Evolutionary conservation across 1,140 invertebrate species (phyloP), one percentile per base, ranked within the genome.

Genomic region (Achatina immaculata): DNA sequence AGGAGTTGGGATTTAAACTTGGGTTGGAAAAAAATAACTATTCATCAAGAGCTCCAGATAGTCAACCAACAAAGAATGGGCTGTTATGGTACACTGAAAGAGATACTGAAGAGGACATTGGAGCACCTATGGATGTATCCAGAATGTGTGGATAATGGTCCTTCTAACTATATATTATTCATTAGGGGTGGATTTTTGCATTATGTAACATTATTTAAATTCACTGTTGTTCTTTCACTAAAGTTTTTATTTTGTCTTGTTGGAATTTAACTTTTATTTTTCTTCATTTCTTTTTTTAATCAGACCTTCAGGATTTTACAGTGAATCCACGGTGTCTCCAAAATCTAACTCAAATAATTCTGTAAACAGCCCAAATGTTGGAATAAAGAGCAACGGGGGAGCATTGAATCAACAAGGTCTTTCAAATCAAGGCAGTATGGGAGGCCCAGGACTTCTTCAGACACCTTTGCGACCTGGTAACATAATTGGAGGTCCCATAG

Each of bases 281-380:
- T 76, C 7, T 45, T 76, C 55, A 6, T 81, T 45, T 51, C 69
- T 38, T 65, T 21, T 75, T 65, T 19, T 79, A 72, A 85, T 36
- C 80, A 89, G 88, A 45, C 86, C 84, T 43, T 73, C 81, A 42
- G 87, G 88, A 38, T 86, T 87, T 65, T 88, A 87, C 77, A 82
- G 81, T 78, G 87, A 89, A 48, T 36, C 80, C 71, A 75, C 55
- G n/a, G 24, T 34, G 11, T 80, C 71, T 24, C 71, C 69, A n/a
- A 73, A 62, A 14, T 55, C 79, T 31, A 69, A 69, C 9, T 1
- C 24, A 7, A 48, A 11, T 45, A 43, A 43, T 28, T 40, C 78
- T 43, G 69, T 19, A 34, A 71, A 28, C 68, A 71, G 42, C 40
- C 40, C 58, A 34, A 68, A 66, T 28, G 42, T 78, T 58, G 51